Evolutionary conservation across 1,140 invertebrate species (phyloP), one percentile per base, ranked within the genome.

Genomic region (Micrasema longulum): DNA sequence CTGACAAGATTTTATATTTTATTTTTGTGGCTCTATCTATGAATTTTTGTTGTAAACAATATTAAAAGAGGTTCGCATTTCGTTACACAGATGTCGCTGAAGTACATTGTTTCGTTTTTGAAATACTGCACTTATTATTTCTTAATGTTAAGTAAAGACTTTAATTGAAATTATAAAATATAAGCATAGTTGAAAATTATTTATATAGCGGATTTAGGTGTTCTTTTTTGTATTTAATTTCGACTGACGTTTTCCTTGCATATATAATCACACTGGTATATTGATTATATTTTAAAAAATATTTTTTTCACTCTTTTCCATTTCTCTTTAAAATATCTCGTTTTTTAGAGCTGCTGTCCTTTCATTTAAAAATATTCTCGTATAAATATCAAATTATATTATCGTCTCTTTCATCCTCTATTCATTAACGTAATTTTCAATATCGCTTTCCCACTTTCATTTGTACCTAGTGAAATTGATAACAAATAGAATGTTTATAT

Each of bases 1-100:
- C 26, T 31, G 26, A 31, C n/a, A n/a, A n/a, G n/a, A n/a, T n/a
- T n/a, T n/a, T n/a, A n/a, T n/a, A n/a, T n/a, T n/a, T n/a, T n/a
- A n/a, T 41, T 38, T 57, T 60, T 60, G 55, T 60, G 55, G 55
- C 55, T 43, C 55, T 36, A 60, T 60, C 55, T 60, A 38, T 60
- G 55, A 18, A 41, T 18, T 31, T 31, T 7, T 31, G 7, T 2
- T 31, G 26, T 4, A 31, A 31, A 31, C 7, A 31, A 31, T 7
- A n/a, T n/a, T n/a, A n/a, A n/a, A n/a, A 23, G 18, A 45, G 16
- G 12, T 60, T 60, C 22, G 36, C n/a, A 38, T 41, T 36, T 22
- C 55, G 10, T 20, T 11, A 9, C 35, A 60, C 55, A 60, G 55
- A 60, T 60, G 55, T 60, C 55, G 20, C 22, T 31, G 7, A 31